Percentiles rank a stretch among this genome's conserved stretches.
These are phyloP conservation scores for Cephus cinctus DNA, from an alignment of 1,140 invertebrate species.

Conservation along the genomic window DNA sequence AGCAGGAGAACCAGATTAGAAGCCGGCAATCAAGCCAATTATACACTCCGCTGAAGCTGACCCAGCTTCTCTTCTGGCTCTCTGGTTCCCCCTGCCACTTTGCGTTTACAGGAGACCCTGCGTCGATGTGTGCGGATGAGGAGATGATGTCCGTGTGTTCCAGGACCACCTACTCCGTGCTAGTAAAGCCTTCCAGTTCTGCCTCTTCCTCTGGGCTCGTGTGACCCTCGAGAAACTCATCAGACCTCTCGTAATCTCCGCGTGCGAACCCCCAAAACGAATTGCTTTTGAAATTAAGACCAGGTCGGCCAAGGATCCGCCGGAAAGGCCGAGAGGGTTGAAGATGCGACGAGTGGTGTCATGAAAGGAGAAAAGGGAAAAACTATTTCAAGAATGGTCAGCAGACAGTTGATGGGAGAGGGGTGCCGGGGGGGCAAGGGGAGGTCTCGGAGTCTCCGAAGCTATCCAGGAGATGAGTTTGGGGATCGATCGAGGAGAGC, in stretches of 20 bases:
- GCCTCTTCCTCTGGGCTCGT: slow-evolving; percentile 38
- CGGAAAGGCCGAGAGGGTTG: slow-evolving; percentile 9
- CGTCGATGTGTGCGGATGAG: too few relatives aligned
- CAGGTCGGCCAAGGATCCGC: slow-evolving; percentile 5
- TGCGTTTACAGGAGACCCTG: background rate
- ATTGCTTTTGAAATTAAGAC: slow-evolving; percentile 47
- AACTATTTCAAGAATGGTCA: background rate
- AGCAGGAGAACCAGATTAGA: slow-evolving; percentile 48
- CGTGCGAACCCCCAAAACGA: slow-evolving; percentile 43
- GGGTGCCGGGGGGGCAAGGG: background rate
- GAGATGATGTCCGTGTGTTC: too few relatives aligned
- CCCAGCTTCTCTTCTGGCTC: slow-evolving; percentile 37
- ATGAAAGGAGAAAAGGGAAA: slow-evolving; percentile 4
- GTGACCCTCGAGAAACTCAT: slow-evolving; percentile 23
- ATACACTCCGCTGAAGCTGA: slow-evolving; percentile 54
- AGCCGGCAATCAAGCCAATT: slow-evolving; percentile 55
- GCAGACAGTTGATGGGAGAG: background rate
- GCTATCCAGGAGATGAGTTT: too few relatives aligned
- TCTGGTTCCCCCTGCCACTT: slow-evolving; percentile 3
- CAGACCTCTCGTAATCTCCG: slow-evolving; percentile 37
- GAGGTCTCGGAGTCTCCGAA: too few relatives aligned
- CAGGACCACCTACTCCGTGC: slow-evolving; percentile 33
- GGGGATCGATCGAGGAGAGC: too few relatives aligned
- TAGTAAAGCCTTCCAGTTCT: slow-evolving; percentile 38
- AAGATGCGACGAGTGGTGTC: too few relatives aligned